Evolutionary conservation across 2,797 vertebrate genomes (phyloP), one percentile per base, ranked within the genome.

Genomic region (Taeniopygia guttata): DNA sequence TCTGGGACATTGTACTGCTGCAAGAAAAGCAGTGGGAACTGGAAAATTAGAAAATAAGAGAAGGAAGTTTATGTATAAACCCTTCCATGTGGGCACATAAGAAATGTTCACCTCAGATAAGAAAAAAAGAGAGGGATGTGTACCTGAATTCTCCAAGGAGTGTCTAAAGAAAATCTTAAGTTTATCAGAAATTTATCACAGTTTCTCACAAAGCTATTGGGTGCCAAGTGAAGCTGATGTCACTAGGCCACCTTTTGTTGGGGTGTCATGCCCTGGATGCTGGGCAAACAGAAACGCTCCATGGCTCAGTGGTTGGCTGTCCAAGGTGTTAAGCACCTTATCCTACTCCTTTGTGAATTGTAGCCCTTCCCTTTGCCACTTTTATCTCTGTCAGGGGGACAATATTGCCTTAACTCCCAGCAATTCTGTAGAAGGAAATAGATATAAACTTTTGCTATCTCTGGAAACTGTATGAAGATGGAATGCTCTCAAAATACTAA

Each of bases 401-500:
- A 80, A 74, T 38, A 64, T 66, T 78, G 81, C 62, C 29, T 25
- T 48, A 92, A 83, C 30, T 80, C 45, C n/a, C n/a, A 51, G n/a
- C 13, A 52, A 18, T 23, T 54, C 51, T 83, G 30, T 23, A n/a
- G 54, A 89, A 30, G 30, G 29, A 43, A 66, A 52, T 45, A 38
- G 43, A 60, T 45, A 62, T 70, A 60, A 79, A 54, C 49, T 84
- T 75, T 27, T 40, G 13, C 19, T 81, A 5, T 34, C 36, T 77
- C 17, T 85, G 30, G n/a, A 29, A 85, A 49, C n/a, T 72, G 6
- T 51, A 29, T 51, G 40, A 84, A 86, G 67, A 77, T 51, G 38
- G 63, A 92, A 83, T 42, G 34, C 18, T 46, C 38, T 58, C 11
- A 68, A 92, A 94, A 92, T 64, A n/a, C 40, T 43, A 77, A 77